Evolutionary conservation across 2,797 vertebrate species (phyloP), one percentile per base, ranked within the genome.

Genomic region (Propithecus deckenii): DNA sequence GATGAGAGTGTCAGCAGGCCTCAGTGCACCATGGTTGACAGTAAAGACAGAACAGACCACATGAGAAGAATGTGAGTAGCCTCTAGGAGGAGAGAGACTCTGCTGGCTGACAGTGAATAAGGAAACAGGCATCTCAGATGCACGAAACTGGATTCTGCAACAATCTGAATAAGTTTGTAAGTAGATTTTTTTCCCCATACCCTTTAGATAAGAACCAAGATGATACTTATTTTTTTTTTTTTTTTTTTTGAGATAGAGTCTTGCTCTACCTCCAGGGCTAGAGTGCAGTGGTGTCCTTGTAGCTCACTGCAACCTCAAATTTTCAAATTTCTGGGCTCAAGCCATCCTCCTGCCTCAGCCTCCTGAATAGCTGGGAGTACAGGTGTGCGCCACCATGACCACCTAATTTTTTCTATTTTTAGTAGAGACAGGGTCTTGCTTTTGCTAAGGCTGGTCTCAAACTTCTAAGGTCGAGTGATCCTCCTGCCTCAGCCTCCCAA

Each of bases 301-400:
- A 2, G 72, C 43, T 75, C 72, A 32, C 28, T 32, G 28, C 72
- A 75, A 75, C 28, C 28, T 48, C 43, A 17, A 11, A 28, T 15
- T 32, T 28, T 75, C 43, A 17, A 11, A 28, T 8, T 48, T 43
- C 72, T 75, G 72, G 72, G 43, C 46, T 75, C 8, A 75, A 32
- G 15, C 72, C 30, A 48, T 48, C 10, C 43, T 75, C 28, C 72
- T 17, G 28, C 72, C 43, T 75, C 28, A 75, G 43, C 8, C 30
- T 75, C 15, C 72, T 10, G 15, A 48, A 28, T 75, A 75, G 15
- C 43, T 48, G 43, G 43, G 72, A 48, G 10, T 75, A 30, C 72
- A 48, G 43, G 72, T 30, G 4, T 1, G 0, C 2, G 9, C 43
- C 28, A 46, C 28, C 72, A 32, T 11, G 15, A 1, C 43, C 3